Percentiles rank a stretch among this genome's conserved stretches.
Conservation (phyloP, 2,113 vertebrate genomes). For the Pavo muticus region DNA sequence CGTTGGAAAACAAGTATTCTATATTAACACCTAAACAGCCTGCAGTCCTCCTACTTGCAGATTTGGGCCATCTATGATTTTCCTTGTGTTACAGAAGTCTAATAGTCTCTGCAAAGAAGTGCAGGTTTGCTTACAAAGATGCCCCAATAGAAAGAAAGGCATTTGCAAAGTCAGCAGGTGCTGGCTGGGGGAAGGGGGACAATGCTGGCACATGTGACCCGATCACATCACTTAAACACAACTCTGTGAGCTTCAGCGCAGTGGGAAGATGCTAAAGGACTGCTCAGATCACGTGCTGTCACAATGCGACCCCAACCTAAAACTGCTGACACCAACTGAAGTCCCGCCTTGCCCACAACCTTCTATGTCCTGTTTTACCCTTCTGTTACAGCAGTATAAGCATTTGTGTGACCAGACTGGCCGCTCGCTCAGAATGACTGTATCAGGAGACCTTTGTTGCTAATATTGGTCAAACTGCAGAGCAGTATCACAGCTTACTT, state of each 20-base stretch:
- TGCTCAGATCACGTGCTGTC: not conserved
- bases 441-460: not conserved
- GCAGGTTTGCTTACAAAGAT: not conserved
- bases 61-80: not conserved
- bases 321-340: not conserved
- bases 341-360: not conserved
- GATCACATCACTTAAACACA: not conserved
- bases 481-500: not conserved
- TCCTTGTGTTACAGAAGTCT: not conserved
- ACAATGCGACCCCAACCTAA: not conserved
- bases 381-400: not conserved
- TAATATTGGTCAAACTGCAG: not conserved
- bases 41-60: not conserved
- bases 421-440: not conserved
- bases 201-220: rapidly evolving
- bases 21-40: not conserved
- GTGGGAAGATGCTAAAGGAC: not conserved
- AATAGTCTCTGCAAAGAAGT: not conserved
- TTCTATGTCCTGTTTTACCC: not conserved
- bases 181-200: not conserved
- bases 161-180: not conserved
- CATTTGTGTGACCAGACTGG: not conserved
- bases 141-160: not conserved
- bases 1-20: not conserved
- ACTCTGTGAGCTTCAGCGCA: not conserved